These are phyloP conservation scores for Dicrurus megarhynchus DNA, from an alignment of 2,113 vertebrate species.

Conservation along the genomic window DNA sequence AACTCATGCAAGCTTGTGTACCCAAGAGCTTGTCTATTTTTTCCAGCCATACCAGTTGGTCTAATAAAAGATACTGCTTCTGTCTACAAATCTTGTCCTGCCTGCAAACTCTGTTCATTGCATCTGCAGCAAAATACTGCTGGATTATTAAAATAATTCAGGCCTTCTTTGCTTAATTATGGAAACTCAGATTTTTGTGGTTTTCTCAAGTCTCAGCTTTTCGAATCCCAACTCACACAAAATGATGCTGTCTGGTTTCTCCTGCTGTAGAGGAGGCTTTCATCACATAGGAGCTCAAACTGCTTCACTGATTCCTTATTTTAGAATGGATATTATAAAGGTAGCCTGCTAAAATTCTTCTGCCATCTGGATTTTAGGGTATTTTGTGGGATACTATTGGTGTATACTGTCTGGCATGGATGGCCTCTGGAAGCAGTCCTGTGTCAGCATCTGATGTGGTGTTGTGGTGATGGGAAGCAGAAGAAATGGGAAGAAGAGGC, in stretches of 20 bases:
- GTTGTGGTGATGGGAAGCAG: neutral
- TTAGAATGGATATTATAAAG: neutral
- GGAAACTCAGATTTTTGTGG: neutral
- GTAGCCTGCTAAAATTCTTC: neutral
- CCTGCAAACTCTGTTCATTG: neutral
- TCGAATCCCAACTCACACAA: neutral
- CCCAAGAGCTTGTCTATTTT: neutral
- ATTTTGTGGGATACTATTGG: neutral
- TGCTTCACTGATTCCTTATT: neutral
- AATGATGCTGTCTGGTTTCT: neutral
- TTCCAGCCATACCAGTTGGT: neutral
- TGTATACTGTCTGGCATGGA: neutral
- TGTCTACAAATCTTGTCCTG: neutral
- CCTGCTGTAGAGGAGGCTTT: neutral
- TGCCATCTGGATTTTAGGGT: neutral
- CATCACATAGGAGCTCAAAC: neutral
- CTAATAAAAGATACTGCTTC: conserved; percentile 22
- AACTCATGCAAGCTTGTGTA: neutral
- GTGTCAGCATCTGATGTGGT: neutral
- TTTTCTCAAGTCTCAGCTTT: neutral
- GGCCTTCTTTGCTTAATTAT: neutral
- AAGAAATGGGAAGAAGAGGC: neutral
- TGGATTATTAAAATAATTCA: neutral
- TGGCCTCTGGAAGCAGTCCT: neutral
- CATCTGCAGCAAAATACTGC: neutral